These are phyloP conservation scores for Rugalucina vietnamica DNA, from an alignment of 2,888 invertebrate genomes.

Conservation along the genomic window DNA sequence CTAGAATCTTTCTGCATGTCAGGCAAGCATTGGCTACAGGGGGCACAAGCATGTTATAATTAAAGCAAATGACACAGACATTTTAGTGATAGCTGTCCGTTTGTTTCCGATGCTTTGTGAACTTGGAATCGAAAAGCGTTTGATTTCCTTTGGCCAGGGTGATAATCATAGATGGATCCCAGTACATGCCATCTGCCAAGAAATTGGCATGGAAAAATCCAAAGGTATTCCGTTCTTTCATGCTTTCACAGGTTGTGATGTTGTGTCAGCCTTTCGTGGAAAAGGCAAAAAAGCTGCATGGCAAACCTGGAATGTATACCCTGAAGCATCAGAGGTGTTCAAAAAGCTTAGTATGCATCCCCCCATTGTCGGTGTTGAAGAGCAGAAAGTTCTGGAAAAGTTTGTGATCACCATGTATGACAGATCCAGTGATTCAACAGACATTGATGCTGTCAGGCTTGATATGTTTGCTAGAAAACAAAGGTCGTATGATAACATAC, in stretches of 20 bases:
- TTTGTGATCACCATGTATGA: conserved; percentile 5
- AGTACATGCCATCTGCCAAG: conserved; percentile 47
- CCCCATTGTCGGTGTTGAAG: neutral
- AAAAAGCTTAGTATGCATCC: neutral
- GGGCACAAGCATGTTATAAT: conserved; percentile 34
- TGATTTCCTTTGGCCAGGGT: conserved; percentile 59
- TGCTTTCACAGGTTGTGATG: conserved; percentile 38
- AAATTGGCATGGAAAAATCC: conserved; percentile 51
- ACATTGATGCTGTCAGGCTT: neutral
- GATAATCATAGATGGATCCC: conserved; percentile 55
- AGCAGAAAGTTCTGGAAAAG: neutral
- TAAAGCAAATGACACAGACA: conserved; percentile 41
- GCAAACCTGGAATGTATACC: conserved; percentile 4
- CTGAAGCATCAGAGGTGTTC: neutral
- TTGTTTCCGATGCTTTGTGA: conserved; percentile 22
- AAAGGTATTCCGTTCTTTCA: conserved; percentile 58
- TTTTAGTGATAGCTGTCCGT: conserved; percentile 34
- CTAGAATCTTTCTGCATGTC: conserved; percentile 33
- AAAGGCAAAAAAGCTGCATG: conserved; percentile 23
- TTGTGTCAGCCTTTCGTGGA: conserved; percentile 8
- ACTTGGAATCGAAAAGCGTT: conserved; percentile 47
- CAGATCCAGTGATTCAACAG: neutral
- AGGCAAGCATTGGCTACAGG: conserved; percentile 27
- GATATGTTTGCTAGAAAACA: conserved; percentile 9
- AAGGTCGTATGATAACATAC: neutral